Conservation (phyloP, 2,113 vertebrate genomes). For the Phainopepla nitens region DNA sequence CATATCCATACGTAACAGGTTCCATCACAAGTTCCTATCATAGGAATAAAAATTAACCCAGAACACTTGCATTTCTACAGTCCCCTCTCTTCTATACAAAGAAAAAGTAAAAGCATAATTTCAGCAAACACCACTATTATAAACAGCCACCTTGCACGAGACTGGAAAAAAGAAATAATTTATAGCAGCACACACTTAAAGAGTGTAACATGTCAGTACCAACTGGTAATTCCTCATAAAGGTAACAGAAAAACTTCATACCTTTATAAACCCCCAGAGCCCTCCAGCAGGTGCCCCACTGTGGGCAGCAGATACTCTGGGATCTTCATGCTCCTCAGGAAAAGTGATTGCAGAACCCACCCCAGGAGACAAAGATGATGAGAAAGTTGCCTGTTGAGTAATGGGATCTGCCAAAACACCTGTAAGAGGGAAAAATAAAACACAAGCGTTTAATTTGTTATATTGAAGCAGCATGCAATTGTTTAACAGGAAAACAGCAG, state of each 20-base stretch:
- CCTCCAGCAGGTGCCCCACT: slow-evolving; percentile 73
- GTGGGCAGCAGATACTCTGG: slow-evolving; percentile 51
- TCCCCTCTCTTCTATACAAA: neutral
- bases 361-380: slow-evolving; percentile 58
- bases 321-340: slow-evolving; percentile 89
- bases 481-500: neutral
- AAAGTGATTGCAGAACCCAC: slow-evolving; percentile 89
- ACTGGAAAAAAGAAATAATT: neutral
- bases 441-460: neutral
- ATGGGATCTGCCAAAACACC: slow-evolving; percentile 79
- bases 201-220: neutral
- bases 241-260: slow-evolving; percentile 8
- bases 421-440: neutral
- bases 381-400: slow-evolving; percentile 75
- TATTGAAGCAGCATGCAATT: neutral
- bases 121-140: neutral
- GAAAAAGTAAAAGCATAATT: neutral
- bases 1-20: neutral
- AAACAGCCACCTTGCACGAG: neutral
- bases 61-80: neutral
- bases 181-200: neutral
- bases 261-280: slow-evolving; percentile 96
- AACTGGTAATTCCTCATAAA: neutral
- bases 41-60: neutral
- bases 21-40: neutral